These are phyloP conservation scores for Sternarchorhynchus goeldii DNA, from an alignment of 2,797 vertebrate genomes.

Conservation along the genomic window DNA sequence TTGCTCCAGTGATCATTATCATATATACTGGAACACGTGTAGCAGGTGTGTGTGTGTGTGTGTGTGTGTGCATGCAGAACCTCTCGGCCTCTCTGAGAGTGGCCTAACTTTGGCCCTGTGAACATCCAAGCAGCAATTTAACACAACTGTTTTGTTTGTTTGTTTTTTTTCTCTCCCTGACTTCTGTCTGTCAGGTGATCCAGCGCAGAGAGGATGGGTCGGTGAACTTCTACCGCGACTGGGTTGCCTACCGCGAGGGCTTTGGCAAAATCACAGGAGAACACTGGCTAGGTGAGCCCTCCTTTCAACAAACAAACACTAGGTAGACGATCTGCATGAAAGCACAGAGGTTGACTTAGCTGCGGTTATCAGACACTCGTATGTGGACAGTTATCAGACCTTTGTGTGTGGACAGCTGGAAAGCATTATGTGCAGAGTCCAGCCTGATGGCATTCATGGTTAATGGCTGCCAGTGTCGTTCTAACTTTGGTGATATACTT, in stretches of 20 bases:
- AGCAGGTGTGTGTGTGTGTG: too few relatives aligned
- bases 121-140: too few relatives aligned
- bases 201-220: constrained; percentile 90
- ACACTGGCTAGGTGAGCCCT: constrained; percentile 88
- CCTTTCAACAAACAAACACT: constrained; percentile 10
- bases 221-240: constrained; percentile 89
- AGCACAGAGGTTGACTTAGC: neutral
- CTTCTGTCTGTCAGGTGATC: constrained; percentile 78
- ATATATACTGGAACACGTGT: too few relatives aligned
- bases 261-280: constrained; percentile 91
- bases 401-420: constrained; percentile 34
- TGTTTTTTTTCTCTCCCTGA: neutral
- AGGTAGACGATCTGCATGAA: constrained; percentile 1
- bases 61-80: too few relatives aligned
- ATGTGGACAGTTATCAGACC: constrained; percentile 34
- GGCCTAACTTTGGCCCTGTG: too few relatives aligned
- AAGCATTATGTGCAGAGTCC: constrained; percentile 20
- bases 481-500: neutral
- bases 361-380: constrained; percentile 20
- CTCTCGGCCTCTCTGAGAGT: too few relatives aligned
- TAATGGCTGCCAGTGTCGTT: neutral
- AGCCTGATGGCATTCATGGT: neutral
- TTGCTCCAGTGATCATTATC: too few relatives aligned
- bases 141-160: neutral
- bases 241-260: constrained; percentile 89